Percentiles rank a stretch among this genome's conserved stretches.
These are phyloP conservation scores for Eriocheir sinensis DNA, from an alignment of 1,140 invertebrate genomes.

Conservation along the genomic window DNA sequence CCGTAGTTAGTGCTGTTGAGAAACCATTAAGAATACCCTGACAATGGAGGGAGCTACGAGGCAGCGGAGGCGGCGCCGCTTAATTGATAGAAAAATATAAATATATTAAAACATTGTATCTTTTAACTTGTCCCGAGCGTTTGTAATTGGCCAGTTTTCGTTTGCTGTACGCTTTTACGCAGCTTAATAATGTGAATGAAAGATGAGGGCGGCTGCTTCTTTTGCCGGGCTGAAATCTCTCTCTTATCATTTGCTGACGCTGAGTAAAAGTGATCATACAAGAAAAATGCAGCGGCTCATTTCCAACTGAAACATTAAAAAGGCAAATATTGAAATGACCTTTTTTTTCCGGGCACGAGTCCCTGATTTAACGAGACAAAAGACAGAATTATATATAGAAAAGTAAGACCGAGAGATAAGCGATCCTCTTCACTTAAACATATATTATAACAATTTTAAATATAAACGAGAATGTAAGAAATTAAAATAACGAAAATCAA, in stretches of 20 bases:
- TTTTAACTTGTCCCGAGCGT: neutral
- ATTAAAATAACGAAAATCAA: too few relatives aligned
- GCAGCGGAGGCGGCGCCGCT: neutral
- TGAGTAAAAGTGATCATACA: neutral
- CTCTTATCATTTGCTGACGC: neutral
- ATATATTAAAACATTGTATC: neutral
- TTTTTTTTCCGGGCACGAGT: neutral
- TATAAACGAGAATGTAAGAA: too few relatives aligned
- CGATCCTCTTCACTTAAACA: too few relatives aligned
- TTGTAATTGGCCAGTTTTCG: neutral
- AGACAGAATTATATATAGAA: too few relatives aligned
- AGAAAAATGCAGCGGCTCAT: neutral
- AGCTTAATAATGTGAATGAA: slow-evolving; percentile 6
- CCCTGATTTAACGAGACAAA: neutral
- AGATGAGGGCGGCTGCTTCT: neutral
- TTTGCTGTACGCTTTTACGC: neutral
- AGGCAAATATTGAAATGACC: neutral
- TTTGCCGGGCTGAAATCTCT: neutral
- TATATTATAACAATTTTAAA: neutral
- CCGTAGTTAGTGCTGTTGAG: neutral
- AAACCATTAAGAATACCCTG: slow-evolving; percentile 1
- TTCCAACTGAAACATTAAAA: neutral
- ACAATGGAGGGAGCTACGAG: neutral
- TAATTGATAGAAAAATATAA: neutral
- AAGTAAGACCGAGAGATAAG: too few relatives aligned